Evolutionary conservation across 2,888 invertebrate genomes (phyloP), one percentile per base, ranked within the genome.

Genomic region (Laothoe populi): DNA sequence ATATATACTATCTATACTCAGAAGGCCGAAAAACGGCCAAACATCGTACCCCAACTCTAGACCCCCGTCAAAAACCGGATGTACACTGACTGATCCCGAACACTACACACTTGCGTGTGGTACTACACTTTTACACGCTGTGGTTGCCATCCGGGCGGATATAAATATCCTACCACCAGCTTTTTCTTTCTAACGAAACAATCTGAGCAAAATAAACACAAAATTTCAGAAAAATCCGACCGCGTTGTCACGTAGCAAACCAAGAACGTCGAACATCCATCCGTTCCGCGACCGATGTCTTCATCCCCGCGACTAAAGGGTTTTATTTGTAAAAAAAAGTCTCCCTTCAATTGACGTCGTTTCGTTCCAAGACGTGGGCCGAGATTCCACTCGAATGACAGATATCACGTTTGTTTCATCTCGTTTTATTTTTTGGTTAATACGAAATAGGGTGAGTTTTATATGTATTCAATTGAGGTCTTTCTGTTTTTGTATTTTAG

Each of bases 301-400:
- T 67, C 57, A 64, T 66, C 44, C 63, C 60, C 38, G 45, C 57
- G 70, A 70, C 66, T 70, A 70, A 77, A 70, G 66, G 68, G 65
- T 67, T 70, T 70, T 70, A 67, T 73, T 70, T 67, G 35, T 65
- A 59, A 45, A 49, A 26, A n/a, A 57, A 64, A 71, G 69, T 68
- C 66, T 67, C 62, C 59, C 64, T 66, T 62, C 67, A 70, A 73
- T 77, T 71, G 72, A 69, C 70, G 64, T 70, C 38, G 48, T 53
- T 35, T 19, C 53, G 23, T 1, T 19, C 44, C 13, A 35, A 19
- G 53, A 53, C 53, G 26, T 49, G 49, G 19, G 49, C 26, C 16
- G 53, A 19, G 31, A 53, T 53, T 35, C 35, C 31, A 4, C 19
- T 35, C 53, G 11, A 53, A 48, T 46, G 23, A 46, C 46, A 48